A percentile compares a stretch with the other conserved stretches of the same genome.
phyloP scores from a whole-genome alignment of 2,888 invertebrate species.

The Brassicogethes aeneus region DNA sequence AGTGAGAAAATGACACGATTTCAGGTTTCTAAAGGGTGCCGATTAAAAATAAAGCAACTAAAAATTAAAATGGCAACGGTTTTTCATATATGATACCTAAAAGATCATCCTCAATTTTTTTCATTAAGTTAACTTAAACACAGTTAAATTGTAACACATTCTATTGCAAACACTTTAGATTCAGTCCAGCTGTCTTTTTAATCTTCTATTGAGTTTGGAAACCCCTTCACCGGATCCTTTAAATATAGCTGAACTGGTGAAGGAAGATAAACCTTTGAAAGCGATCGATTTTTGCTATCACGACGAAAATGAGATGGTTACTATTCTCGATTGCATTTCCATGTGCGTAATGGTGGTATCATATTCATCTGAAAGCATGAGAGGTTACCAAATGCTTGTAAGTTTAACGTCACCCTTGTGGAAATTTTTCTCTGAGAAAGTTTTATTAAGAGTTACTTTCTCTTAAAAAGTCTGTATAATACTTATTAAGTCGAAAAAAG shows the following conservation, averaged over 20 bases:
- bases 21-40: no score
- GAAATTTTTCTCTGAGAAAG: no score
- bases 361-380: slow-evolving; percentile 90
- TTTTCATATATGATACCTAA: no score
- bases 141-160: no score
- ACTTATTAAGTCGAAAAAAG: no score
- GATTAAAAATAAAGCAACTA: no score
- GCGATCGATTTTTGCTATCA: slow-evolving; percentile 98
- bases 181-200: slow-evolving; percentile 85
- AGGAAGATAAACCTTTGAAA: slow-evolving; percentile 83
- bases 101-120: no score
- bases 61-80: no score
- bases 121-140: no score
- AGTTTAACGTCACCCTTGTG: slow-evolving; percentile 31
- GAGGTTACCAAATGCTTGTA: slow-evolving; percentile 88
- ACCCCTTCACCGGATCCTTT: slow-evolving; percentile 91
- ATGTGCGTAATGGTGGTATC: slow-evolving; percentile 98
- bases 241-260: slow-evolving; percentile 85
- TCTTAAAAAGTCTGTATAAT: no score
- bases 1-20: no score
- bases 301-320: slow-evolving; percentile 95
- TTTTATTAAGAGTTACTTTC: slow-evolving; percentile 3
- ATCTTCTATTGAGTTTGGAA: slow-evolving; percentile 82
- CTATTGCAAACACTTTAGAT: slow-evolving; percentile 23
- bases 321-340: slow-evolving; percentile 94